Evolutionary conservation across 2,113 vertebrate genomes (phyloP).

Genomic region (Mormyrus lacerda): DNA sequence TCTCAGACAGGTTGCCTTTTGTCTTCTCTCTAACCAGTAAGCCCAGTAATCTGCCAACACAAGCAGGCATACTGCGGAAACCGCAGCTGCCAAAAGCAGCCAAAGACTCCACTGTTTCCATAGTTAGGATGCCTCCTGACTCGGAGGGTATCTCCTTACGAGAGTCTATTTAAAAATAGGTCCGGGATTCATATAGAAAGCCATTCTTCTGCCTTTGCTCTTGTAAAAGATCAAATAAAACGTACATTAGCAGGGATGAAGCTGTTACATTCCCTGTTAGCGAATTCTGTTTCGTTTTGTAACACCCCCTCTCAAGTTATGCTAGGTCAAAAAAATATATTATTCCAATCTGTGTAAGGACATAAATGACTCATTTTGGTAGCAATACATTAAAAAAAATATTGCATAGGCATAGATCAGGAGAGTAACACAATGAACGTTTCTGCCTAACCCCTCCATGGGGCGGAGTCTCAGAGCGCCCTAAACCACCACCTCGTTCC

Average conservation of each 20-base stretch:
- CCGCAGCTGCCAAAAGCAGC: not conserved
- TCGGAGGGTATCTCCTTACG: not conserved
- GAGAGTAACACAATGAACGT: not conserved
- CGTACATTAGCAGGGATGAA: not conserved
- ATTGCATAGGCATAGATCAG: not conserved
- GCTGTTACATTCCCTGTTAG: not conserved
- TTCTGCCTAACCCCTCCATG: not conserved
- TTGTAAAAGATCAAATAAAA: not conserved
- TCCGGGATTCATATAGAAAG: not conserved
- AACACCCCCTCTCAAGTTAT: not conserved
- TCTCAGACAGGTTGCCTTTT: constrained; percentile 54
- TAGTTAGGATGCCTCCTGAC: not conserved
- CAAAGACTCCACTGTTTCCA: not conserved
- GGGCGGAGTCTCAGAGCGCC: not conserved
- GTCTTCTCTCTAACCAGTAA: constrained; percentile 58
- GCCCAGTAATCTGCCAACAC: not conserved
- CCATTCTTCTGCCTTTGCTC: not conserved
- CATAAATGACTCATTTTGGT: not conserved
- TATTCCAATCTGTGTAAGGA: not conserved
- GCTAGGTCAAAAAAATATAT: not conserved
- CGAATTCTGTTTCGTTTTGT: not conserved
- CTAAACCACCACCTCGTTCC: not conserved
- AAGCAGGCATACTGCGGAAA: not conserved
- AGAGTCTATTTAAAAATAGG: not conserved
- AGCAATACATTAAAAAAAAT: not conserved